Percentiles rank a stretch among this genome's conserved stretches.
phyloP scores from a whole-genome alignment of 2,113 vertebrate species.

The Solea solea region DNA sequence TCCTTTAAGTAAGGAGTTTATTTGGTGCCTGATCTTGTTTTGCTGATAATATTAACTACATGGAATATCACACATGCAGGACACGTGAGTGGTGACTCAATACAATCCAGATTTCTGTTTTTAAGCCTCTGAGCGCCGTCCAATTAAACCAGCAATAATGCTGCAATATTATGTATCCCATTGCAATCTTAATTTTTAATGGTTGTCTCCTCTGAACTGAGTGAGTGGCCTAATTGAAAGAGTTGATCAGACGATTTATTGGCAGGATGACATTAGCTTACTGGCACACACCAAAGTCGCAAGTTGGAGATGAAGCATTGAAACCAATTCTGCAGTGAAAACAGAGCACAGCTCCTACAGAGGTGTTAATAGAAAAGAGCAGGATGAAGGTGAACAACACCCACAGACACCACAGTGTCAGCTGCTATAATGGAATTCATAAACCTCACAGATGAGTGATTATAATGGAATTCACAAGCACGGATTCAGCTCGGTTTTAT shows the following conservation, averaged over 20 bases:
- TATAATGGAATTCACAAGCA: constrained; percentile 4
- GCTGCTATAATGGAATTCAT: constrained; percentile 22
- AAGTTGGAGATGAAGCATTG: constrained; percentile 46
- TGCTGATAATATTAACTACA: too few relatives aligned
- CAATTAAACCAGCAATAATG: constrained; percentile 17
- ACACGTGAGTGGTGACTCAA: too few relatives aligned
- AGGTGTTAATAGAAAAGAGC: constrained; percentile 43
- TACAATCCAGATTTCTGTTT: too few relatives aligned
- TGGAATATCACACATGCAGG: too few relatives aligned
- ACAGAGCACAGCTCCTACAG: constrained; percentile 18
- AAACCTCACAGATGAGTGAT: constrained; percentile 27
- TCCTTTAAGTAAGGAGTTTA: too few relatives aligned
- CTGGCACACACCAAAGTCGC: constrained; percentile 43
- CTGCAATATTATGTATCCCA: constrained; percentile 15
- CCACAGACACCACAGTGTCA: constrained; percentile 27
- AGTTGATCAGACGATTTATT: constrained; percentile 53
- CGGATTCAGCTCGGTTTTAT: not conserved
- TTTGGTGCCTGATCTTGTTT: too few relatives aligned
- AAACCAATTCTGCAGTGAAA: constrained; percentile 42
- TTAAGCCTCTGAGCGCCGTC: not conserved
- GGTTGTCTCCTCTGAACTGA: constrained; percentile 43
- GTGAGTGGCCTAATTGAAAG: constrained; percentile 57
- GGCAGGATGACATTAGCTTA: constrained; percentile 43
- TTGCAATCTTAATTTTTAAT: constrained; percentile 27
- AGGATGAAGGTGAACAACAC: constrained; percentile 38